Base-by-base conservation (phyloP, 1,140 invertebrate species). In the Calliopsis andreniformis region DNA sequence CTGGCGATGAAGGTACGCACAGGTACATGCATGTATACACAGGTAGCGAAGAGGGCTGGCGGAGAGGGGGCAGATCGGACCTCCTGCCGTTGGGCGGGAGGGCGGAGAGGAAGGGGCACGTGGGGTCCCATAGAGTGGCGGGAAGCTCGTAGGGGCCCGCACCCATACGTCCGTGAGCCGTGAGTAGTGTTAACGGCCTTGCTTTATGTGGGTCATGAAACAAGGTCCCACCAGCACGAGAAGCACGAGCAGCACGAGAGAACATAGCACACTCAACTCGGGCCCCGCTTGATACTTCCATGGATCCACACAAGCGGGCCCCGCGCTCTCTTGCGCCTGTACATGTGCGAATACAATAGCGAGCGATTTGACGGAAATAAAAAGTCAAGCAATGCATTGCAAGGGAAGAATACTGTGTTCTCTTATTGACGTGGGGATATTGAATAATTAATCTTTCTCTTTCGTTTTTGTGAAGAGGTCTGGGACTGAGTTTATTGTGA, bases 141-240 rank as follows among this genome's bases (percentile, higher is more conserved):
- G 45, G 61, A 61, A 82, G 71, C 66, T 80, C 47, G 58, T 68
- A 16, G 47, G 56, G 53, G 59, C 59, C 69, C 68, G 53, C 76
- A 72, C 69, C 49, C 75, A 67, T 76, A 69, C 70, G 67, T 51
- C 56, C 47, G 64, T 56, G 62, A 43, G 23, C 32, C 56, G 80
- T 69, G 75, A 81, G 82, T 85, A 84, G 79, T 85, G 87, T 90
- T 91, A 91, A 90, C 90, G 89, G 90, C 90, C 90, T 91, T 91
- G 90, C 89, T 90, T 86, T 87, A 91, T 90, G 89, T 91, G 85
- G 90, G 90, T 91, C 90, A 91, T 87, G 89, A 91, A 91, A 91
- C 90, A 91, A 91, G 90, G 90, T 91, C 89, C 89, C 85, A 84
- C 82, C 85, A 87, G 85, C 76, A 85, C 85, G 86, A 86, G 84